These are phyloP conservation scores for Brachionus asplanchnoidis DNA, from an alignment of 1,140 invertebrate genomes.

Conservation along the genomic window DNA sequence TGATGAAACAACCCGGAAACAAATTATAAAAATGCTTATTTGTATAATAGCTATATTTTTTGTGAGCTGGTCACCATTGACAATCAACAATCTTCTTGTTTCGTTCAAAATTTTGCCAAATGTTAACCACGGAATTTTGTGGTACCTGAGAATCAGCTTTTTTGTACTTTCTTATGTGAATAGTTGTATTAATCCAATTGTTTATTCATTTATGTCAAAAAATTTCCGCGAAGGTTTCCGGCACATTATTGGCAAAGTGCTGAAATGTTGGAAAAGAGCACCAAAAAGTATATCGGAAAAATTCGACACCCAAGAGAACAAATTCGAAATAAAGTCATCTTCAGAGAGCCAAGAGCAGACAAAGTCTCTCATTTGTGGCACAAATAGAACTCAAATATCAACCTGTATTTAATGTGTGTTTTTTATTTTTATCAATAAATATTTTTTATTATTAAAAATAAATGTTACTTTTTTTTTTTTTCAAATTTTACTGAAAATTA, in stretches of 20 bases:
- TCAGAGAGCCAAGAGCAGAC: conserved; percentile 11
- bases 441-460: background rate
- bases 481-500: background rate
- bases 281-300: background rate
- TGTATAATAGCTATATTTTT: conserved; percentile 67
- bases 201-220: conserved; percentile 75
- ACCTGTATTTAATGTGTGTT: background rate
- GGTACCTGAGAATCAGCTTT: conserved; percentile 64
- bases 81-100: conserved; percentile 66
- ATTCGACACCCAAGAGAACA: background rate
- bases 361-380: background rate
- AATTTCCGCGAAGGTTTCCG: conserved; percentile 68
- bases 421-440: background rate
- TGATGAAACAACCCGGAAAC: conserved; percentile 23
- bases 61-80: conserved; percentile 66
- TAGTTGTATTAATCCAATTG: conserved; percentile 71
- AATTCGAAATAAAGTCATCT: conserved; percentile 8
- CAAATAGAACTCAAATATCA: background rate
- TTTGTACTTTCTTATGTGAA: conserved; percentile 67
- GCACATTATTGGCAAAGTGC: conserved; percentile 47
- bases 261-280: background rate
- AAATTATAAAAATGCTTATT: conserved; percentile 68
- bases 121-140: conserved; percentile 60
- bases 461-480: background rate
- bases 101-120: conserved; percentile 61